Evolutionary conservation across 2,888 invertebrate species (phyloP), one percentile per base, ranked within the genome.

Genomic region (Cosmia trapezina): DNA sequence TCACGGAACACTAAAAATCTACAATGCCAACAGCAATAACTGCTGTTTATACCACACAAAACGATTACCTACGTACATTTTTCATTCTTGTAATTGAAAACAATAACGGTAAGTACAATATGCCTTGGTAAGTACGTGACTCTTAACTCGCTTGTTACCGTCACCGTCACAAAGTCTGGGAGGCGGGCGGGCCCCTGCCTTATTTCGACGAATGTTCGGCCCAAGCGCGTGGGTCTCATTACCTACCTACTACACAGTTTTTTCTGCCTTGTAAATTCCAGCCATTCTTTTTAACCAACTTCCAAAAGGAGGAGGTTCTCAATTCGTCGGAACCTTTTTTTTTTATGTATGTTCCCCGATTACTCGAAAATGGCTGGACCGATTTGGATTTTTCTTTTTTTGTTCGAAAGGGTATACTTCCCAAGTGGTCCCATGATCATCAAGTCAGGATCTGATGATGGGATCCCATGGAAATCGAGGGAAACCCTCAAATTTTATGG

Each of bases 81-180:
- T 75, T 66, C 43, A 61, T 70, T 70, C 53, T 57, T 70, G 66
- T 80, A 70, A 83, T 80, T 83, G 72, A 70, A 83, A 80, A 69
- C 72, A 66, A 53, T 54, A 64, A 78, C 67, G 33, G 51, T 51
- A 62, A 59, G 62, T 66, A 71, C 71, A 61, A 67, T 71, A 71
- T 41, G 59, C 14, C 54, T 61, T 70, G 37, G 64, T n/a, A n/a
- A n/a, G n/a, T 82, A 83, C 81, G 81, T 81, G 79, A 80, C 79
- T 67, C 19, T 14, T 14, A 61, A 59, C 49, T 68, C 45, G 64
- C 73, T 76, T 37, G 70, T 65, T 83, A 83, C n/a, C 68, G 63
- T 69, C 72, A 83, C n/a, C 68, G 63, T 69, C 72, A 64, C 45
- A 54, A 56, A 78, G 70, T 70, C 73, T 72, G 63, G 63, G 33